Conservation (phyloP, 2,888 invertebrate species). For the Epirrita christyi region DNA sequence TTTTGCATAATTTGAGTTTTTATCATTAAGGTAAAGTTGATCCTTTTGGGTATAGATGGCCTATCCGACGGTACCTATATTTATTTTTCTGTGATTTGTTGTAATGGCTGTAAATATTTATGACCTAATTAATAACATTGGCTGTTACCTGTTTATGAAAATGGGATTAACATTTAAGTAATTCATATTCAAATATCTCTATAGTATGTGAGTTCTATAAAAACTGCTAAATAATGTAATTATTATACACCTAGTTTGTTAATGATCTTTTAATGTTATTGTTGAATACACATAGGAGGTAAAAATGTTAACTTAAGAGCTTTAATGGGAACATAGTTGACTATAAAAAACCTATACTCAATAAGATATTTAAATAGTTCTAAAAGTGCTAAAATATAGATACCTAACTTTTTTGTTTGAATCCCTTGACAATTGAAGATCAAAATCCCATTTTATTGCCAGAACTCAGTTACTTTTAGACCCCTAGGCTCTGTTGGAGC, state of each 20-base stretch:
- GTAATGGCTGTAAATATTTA: slow-evolving; percentile 16
- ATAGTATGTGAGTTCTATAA: too few species aligned
- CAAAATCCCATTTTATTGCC: neutral
- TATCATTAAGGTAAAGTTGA: too few species aligned
- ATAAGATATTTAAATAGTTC: slow-evolving; percentile 17
- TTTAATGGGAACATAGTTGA: slow-evolving; percentile 28
- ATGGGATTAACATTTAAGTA: neutral
- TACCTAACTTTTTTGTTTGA: slow-evolving; percentile 3
- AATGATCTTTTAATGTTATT: neutral
- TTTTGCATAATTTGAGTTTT: too few species aligned
- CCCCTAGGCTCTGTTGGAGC: slow-evolving; percentile 5
- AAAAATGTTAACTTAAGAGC: slow-evolving; percentile 32
- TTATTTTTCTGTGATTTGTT: slow-evolving; percentile 33
- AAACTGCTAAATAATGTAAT: neutral
- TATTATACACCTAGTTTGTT: neutral
- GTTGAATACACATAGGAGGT: slow-evolving; percentile 28
- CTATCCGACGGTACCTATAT: slow-evolving; percentile 41
- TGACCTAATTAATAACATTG: too few species aligned
- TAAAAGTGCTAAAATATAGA: slow-evolving; percentile 4
- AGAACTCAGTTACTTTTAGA: neutral
- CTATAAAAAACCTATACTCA: slow-evolving; percentile 13
- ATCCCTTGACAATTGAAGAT: slow-evolving; percentile 3
- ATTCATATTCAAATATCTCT: too few species aligned
- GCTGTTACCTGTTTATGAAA: slow-evolving; percentile 1
- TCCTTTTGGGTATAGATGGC: too few species aligned